Conservation (phyloP, 1,140 invertebrate genomes). For the Melipona quadrifasciata region DNA sequence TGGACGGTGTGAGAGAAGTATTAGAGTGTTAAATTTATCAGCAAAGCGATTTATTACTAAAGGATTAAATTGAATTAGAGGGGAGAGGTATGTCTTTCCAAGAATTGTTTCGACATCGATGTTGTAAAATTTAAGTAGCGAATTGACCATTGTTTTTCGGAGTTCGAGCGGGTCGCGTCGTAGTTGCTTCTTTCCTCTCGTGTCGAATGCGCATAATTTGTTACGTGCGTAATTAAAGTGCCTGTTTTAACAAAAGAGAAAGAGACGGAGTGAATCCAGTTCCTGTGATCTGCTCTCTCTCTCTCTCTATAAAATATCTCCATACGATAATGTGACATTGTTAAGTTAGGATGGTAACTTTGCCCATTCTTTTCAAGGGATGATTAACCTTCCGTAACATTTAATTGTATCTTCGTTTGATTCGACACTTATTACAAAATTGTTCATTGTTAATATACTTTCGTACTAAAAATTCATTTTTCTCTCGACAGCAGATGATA, state of each 20-base stretch:
- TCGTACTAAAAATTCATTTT: not conserved
- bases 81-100: not conserved
- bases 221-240: not conserved
- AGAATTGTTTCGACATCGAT: not conserved
- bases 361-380: too few relatives aligned
- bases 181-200: not conserved
- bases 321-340: too few relatives aligned
- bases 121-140: not conserved
- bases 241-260: too few relatives aligned
- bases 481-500: not conserved
- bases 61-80: not conserved
- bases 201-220: not conserved
- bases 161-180: not conserved
- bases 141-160: not conserved
- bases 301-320: not conserved
- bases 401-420: not conserved
- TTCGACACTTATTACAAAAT: not conserved
- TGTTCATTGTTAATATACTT: not conserved
- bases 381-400: not conserved
- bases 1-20: not conserved
- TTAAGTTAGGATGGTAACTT: too few relatives aligned
- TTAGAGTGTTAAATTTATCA: not conserved
- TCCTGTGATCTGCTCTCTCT: too few relatives aligned
- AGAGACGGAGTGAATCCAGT: too few relatives aligned
- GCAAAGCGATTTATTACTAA: not conserved